Evolutionary conservation across 2,888 invertebrate genomes (phyloP).

Genomic region (Drosophila ustulata): DNA sequence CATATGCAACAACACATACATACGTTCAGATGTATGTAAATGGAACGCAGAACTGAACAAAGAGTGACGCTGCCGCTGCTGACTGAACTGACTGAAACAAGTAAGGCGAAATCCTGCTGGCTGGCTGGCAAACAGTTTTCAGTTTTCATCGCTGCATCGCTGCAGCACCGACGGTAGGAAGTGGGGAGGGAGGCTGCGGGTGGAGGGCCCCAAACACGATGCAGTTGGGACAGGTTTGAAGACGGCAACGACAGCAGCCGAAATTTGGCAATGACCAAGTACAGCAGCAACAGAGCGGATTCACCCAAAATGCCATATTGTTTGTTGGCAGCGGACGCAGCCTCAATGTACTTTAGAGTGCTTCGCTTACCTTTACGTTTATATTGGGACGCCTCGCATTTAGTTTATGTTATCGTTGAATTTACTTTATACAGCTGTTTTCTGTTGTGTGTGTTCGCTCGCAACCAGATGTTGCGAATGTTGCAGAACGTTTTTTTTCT

Average conservation of each 20-base stretch:
- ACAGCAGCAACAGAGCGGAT: slow-evolving; percentile 66
- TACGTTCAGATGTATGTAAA: slow-evolving; percentile 57
- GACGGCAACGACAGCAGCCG: slow-evolving; percentile 42
- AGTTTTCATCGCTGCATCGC: slow-evolving; percentile 52
- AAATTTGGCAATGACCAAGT: slow-evolving; percentile 77
- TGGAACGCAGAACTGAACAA: slow-evolving; percentile 74
- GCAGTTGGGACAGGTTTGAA: slow-evolving; percentile 78
- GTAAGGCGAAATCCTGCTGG: slow-evolving; percentile 73
- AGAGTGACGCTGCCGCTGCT: slow-evolving; percentile 56
- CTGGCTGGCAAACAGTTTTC: slow-evolving; percentile 63
- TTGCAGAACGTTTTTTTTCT: slow-evolving; percentile 11
- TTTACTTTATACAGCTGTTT: slow-evolving; percentile 51
- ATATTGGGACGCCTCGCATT: slow-evolving; percentile 45
- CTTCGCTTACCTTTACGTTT: slow-evolving; percentile 61
- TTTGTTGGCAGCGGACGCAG: slow-evolving; percentile 41
- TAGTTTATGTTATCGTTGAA: slow-evolving; percentile 23
- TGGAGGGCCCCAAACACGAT: slow-evolving; percentile 73
- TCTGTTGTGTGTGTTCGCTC: slow-evolving; percentile 9
- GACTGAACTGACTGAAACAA: slow-evolving; percentile 64
- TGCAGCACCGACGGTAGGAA: slow-evolving; percentile 3
- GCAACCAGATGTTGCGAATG: slow-evolving; percentile 2
- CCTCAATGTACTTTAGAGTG: slow-evolving; percentile 20
- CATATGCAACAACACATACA: slow-evolving; percentile 29
- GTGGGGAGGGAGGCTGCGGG: slow-evolving; percentile 46
- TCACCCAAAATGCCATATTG: slow-evolving; percentile 66